Evolutionary conservation across 2,888 invertebrate species (phyloP).

Genomic region (Callosobruchus maculatus): DNA sequence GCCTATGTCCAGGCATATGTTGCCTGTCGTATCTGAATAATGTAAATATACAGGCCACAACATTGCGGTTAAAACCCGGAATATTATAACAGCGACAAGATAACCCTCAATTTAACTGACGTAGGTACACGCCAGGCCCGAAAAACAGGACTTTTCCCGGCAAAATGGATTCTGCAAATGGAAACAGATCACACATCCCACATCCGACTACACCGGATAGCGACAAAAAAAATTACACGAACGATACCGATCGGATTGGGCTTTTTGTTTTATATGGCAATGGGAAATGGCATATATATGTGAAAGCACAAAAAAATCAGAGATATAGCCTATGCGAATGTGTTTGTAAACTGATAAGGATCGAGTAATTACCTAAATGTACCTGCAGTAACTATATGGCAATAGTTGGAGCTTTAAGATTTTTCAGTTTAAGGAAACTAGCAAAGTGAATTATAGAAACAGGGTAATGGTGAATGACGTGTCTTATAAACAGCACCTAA

Average conservation of each 20-base stretch:
- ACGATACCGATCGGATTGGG: not conserved
- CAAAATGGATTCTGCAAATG: not conserved
- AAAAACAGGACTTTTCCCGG: not conserved
- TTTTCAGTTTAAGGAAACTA: too few relatives aligned
- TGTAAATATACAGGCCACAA: not conserved
- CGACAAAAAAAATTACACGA: not conserved
- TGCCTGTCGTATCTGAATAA: not conserved
- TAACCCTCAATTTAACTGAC: not conserved
- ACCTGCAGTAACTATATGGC: too few relatives aligned
- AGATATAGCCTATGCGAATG: too few relatives aligned
- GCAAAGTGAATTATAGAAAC: too few relatives aligned
- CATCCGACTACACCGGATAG: not conserved
- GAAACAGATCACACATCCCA: not conserved
- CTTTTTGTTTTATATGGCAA: not conserved
- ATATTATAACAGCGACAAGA: not conserved
- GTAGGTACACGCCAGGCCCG: not conserved
- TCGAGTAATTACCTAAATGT: too few relatives aligned
- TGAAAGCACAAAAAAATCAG: too few relatives aligned
- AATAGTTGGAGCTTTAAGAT: too few relatives aligned
- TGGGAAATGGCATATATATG: not conserved
- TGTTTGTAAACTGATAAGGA: too few relatives aligned
- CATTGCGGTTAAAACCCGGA: not conserved
- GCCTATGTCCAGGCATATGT: not conserved
- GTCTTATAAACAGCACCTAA: too few relatives aligned
- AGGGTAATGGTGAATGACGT: too few relatives aligned